Percentiles rank a stretch among this genome's conserved stretches.
These are phyloP conservation scores for Sialia sialis DNA, from an alignment of 2,113 vertebrate genomes.

Conservation along the genomic window DNA sequence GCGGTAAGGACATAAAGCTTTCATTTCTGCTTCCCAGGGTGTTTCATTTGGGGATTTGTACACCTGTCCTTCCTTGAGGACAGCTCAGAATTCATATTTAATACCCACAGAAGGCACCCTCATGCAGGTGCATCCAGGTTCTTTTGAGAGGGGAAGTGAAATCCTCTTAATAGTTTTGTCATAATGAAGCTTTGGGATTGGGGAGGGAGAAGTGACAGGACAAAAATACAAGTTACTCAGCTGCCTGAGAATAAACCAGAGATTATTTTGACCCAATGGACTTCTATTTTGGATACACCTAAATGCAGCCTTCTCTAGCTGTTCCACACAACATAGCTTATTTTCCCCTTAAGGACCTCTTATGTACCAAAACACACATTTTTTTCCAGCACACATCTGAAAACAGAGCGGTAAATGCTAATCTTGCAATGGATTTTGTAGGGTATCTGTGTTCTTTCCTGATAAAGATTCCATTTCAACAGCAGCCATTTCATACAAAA, in stretches of 20 bases:
- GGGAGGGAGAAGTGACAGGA: not conserved
- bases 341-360: not conserved
- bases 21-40: not conserved
- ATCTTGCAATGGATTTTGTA: not conserved
- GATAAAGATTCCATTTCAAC: not conserved
- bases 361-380: not conserved
- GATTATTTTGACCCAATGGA: not conserved
- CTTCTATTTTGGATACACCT: not conserved
- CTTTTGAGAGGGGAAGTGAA: not conserved
- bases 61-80: not conserved
- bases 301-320: not conserved
- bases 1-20: not conserved
- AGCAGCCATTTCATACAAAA: not conserved
- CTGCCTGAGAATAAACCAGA: not conserved
- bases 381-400: not conserved
- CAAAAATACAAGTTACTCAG: not conserved
- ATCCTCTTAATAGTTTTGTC: not conserved
- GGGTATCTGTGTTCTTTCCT: not conserved
- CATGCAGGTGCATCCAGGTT: not conserved
- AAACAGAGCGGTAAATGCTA: not conserved
- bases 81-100: not conserved
- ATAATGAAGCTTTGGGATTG: not conserved
- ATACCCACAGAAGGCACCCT: not conserved
- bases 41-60: not conserved
- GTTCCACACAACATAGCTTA: not conserved